A percentile compares a stretch with the other conserved stretches of the same genome.
Evolutionary conservation across 2,113 vertebrate genomes (phyloP).

Genomic region (Phylloscopus whistleri): DNA sequence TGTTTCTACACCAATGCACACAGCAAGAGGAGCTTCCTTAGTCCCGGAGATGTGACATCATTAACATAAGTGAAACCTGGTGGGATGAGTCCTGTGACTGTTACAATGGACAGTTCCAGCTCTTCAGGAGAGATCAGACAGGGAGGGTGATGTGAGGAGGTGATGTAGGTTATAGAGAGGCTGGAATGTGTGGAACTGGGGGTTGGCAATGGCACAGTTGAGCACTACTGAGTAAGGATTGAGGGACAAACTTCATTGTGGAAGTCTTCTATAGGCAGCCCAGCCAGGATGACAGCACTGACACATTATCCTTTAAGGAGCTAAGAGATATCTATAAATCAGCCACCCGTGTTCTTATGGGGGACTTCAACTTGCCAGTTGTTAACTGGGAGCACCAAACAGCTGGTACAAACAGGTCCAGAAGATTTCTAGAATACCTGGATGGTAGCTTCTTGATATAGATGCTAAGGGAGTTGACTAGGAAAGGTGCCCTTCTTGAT

Average conservation of each 20-base stretch:
- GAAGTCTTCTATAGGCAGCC: background rate
- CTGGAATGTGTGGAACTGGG: background rate
- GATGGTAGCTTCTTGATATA: background rate
- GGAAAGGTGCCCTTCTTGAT: background rate
- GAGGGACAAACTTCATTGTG: background rate
- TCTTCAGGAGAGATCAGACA: background rate
- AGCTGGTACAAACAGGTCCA: background rate
- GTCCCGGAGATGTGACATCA: background rate
- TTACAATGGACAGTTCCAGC: background rate
- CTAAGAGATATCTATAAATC: background rate
- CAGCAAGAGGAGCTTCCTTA: background rate
- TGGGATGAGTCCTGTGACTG: background rate
- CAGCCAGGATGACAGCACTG: background rate
- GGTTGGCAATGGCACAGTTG: background rate
- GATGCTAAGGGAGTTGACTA: background rate
- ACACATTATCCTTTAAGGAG: background rate
- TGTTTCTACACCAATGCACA: background rate
- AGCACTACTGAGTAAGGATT: background rate
- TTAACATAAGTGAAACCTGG: background rate
- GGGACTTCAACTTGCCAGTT: background rate
- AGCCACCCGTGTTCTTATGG: background rate
- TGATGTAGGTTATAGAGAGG: fast-evolving
- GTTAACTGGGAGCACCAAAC: background rate
- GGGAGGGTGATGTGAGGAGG: background rate
- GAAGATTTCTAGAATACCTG: background rate